Evolutionary conservation across 1,140 invertebrate genomes (phyloP).

Genomic region (Galleria mellonella): DNA sequence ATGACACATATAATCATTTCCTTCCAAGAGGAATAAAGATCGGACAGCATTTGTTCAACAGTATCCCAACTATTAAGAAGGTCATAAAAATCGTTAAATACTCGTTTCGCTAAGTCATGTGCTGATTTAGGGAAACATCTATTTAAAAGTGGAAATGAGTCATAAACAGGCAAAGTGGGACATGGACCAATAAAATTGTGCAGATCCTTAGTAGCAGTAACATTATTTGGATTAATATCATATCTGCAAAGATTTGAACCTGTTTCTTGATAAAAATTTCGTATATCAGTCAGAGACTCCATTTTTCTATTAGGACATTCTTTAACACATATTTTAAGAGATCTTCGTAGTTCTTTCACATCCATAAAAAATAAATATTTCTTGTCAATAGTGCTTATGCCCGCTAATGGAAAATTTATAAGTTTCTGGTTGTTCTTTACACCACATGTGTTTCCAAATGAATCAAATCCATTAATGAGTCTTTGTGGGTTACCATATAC

Average conservation of each 20-base stretch:
- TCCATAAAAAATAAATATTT: constrained; percentile 91
- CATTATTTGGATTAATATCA: constrained; percentile 78
- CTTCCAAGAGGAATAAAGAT: constrained; percentile 91
- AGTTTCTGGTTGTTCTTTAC: constrained; percentile 85
- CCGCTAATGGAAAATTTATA: constrained; percentile 83
- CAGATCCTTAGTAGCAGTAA: constrained; percentile 47
- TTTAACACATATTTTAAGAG: constrained; percentile 92
- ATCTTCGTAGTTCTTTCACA: constrained; percentile 82
- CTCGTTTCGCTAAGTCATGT: constrained; percentile 75
- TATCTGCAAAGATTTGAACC: constrained; percentile 83
- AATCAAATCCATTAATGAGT: constrained; percentile 94
- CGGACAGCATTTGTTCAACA: constrained; percentile 89
- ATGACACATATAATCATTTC: constrained; percentile 88
- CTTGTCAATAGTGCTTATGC: constrained; percentile 86
- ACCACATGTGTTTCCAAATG: constrained; percentile 97
- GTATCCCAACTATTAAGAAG: constrained; percentile 91
- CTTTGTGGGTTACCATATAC: constrained; percentile 91
- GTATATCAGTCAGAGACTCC: constrained; percentile 79
- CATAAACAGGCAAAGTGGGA: constrained; percentile 82
- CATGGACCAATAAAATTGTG: constrained; percentile 81
- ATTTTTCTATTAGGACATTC: constrained; percentile 86
- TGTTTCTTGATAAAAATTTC: constrained; percentile 83
- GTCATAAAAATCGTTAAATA: constrained; percentile 84
- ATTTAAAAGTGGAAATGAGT: constrained; percentile 86
- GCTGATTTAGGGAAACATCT: constrained; percentile 87